These are phyloP conservation scores for Druceiella hillmani DNA, from an alignment of 2,888 invertebrate species.

Conservation along the genomic window DNA sequence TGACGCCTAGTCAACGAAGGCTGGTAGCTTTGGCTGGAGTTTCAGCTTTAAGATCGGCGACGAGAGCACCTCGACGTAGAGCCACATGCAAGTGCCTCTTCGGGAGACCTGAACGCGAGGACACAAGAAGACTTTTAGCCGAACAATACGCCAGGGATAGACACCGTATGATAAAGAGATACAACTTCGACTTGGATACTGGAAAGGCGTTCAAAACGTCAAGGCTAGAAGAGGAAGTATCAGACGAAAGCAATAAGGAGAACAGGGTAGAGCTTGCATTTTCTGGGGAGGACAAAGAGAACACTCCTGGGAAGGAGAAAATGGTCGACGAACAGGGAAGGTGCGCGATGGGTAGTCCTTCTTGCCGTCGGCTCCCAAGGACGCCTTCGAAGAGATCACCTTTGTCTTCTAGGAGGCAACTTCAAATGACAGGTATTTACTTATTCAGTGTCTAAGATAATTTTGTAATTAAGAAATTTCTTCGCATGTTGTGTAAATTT, in stretches of 20 bases:
- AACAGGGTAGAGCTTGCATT: too few species aligned
- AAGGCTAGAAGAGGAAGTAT: constrained; percentile 43
- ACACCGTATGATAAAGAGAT: constrained; percentile 52
- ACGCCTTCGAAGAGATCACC: constrained; percentile 37
- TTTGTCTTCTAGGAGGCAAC: constrained; percentile 46
- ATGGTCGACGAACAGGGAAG: constrained; percentile 40
- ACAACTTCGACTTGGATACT: constrained; percentile 54
- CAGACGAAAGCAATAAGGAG: too few species aligned
- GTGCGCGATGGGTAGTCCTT: too few species aligned
- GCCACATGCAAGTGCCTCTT: constrained; percentile 56
- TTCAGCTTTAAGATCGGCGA: constrained; percentile 35
- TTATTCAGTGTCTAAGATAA: too few species aligned
- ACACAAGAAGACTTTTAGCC: constrained; percentile 52
- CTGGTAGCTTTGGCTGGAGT: constrained; percentile 38
- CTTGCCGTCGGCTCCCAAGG: constrained; percentile 37
- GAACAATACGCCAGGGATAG: constrained; percentile 55
- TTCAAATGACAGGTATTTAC: constrained; percentile 49
- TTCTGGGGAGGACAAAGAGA: constrained; percentile 40
- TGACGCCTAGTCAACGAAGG: constrained; percentile 45
- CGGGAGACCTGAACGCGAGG: constrained; percentile 54
- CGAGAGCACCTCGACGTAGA: constrained; percentile 39
- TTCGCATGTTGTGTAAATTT: too few species aligned
- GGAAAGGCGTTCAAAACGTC: constrained; percentile 39
- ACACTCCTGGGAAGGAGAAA: constrained; percentile 39
- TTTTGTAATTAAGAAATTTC: too few species aligned